Evolutionary conservation across 2,888 invertebrate genomes (phyloP), one percentile per base, ranked within the genome.

Genomic region (Synanthedon tipuliformis): DNA sequence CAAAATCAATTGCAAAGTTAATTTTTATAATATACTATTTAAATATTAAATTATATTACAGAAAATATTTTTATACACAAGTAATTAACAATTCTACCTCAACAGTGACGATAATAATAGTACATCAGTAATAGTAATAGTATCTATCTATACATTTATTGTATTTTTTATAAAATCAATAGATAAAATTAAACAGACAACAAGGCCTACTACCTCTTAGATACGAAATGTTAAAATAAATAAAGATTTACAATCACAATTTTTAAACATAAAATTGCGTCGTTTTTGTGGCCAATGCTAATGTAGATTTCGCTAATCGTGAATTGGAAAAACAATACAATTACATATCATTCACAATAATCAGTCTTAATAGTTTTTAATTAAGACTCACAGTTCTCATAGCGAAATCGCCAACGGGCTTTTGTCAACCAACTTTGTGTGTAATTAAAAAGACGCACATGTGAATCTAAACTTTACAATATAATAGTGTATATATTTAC

Each of bases 21-120:
- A 78, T 83, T 83, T 83, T 83, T 80, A 83, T 85, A 81, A 78
- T 82, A 78, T 85, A 81, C 81, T 85, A 85, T 84, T 84, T 85
- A 65, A 81, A 81, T 83, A 86, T 87, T 34, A 85, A 71, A 81
- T 79, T 84, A 83, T 85, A 85, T 82, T 80, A 74, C 85, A 83
- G 75, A 86, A 34, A 85, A 78, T 87, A 87, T 87, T 87, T 87
- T 87, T 87, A 87, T 86, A 87, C 78, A 81, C 69, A 78, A 78
- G 78, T 73, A 75, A 71, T 77, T 64, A 34, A 78, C 79, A 78
- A 65, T 73, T 66, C 86, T 86, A 87, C 86, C 86, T 87, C 86
- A 84, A 69, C 78, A 78, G 73, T 68, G 70, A 75, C 71, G 75
- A 71, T 72, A 59, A 16, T 40, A 50, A 12, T n/a, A n/a, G n/a